A percentile compares a stretch with the other conserved stretches of the same genome.
These are phyloP conservation scores for Lethocerus indicus DNA, from an alignment of 1,140 invertebrate genomes.

Conservation along the genomic window DNA sequence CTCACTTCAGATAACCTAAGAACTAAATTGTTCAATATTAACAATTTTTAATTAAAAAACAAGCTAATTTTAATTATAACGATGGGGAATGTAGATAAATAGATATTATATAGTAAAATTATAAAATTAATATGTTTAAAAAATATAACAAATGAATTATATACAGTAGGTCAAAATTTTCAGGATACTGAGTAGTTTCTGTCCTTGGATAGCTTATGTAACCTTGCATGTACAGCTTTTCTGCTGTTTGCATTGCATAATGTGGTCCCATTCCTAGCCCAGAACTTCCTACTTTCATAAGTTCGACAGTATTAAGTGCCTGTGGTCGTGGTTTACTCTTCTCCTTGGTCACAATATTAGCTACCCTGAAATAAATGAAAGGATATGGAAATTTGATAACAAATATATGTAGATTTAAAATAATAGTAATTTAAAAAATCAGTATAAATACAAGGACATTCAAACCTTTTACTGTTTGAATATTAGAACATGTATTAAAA, in stretches of 20 bases:
- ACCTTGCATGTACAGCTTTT: slow-evolving; percentile 83
- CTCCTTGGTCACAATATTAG: slow-evolving; percentile 31
- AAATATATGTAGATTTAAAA: background rate
- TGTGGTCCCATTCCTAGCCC: slow-evolving; percentile 88
- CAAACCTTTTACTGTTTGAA: slow-evolving; percentile 38
- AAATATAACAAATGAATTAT: too few species aligned
- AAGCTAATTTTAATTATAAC: too few species aligned
- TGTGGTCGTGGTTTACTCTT: slow-evolving; percentile 70
- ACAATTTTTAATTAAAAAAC: too few species aligned
- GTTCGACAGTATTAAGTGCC: slow-evolving; percentile 92
- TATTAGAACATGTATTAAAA: too few species aligned
- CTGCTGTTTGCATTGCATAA: slow-evolving; percentile 90
- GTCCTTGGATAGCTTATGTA: slow-evolving; percentile 92
- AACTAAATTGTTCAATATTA: too few species aligned
- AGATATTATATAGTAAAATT: too few species aligned
- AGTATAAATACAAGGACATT: slow-evolving; percentile 28
- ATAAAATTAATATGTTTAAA: too few species aligned
- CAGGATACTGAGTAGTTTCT: slow-evolving; percentile 91
- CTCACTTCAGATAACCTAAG: too few species aligned
- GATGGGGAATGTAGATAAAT: too few species aligned
- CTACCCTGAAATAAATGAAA: slow-evolving; percentile 28
- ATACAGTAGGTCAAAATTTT: slow-evolving; percentile 91
- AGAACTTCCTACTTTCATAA: slow-evolving; percentile 89
- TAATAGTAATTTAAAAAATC: background rate
- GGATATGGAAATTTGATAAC: background rate